Percentiles rank a stretch among this genome's conserved stretches.
Conservation (phyloP, 1,140 invertebrate genomes). For the Drosophila micromelanica region DNA sequence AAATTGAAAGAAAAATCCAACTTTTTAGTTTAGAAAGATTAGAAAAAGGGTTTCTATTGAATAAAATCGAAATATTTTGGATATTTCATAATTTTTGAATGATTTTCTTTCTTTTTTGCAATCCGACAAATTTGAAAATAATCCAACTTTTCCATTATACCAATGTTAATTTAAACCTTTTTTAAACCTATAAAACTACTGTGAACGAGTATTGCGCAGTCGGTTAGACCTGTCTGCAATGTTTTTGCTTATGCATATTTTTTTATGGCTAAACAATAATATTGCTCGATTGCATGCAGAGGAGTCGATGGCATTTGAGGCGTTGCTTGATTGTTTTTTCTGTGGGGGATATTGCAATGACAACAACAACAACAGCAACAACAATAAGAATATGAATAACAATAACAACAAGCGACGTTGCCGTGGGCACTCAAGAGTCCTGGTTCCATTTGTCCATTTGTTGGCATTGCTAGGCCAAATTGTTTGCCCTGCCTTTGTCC, state of each 20-base stretch:
- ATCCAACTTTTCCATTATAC: too few species aligned
- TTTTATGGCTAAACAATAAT: constrained; percentile 73
- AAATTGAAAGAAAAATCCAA: too few species aligned
- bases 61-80: too few species aligned
- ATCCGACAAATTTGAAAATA: too few species aligned
- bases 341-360: constrained; percentile 51
- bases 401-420: constrained; percentile 51
- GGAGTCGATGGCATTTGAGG: constrained; percentile 38
- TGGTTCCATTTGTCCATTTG: constrained; percentile 55
- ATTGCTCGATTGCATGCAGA: constrained; percentile 62
- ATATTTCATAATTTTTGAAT: too few species aligned
- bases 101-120: too few species aligned
- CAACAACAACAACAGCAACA: constrained; percentile 22
- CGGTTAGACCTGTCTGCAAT: too few species aligned
- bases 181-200: too few species aligned
- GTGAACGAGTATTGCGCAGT: too few species aligned
- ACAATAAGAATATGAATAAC: neutral
- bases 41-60: too few species aligned
- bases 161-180: too few species aligned
- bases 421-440: constrained; percentile 66
- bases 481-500: constrained; percentile 29
- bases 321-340: constrained; percentile 72
- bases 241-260: constrained; percentile 42
- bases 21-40: too few species aligned
- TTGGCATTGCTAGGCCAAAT: constrained; percentile 60